Conservation (phyloP, 2,888 invertebrate species). For the Melipona bicolor region DNA sequence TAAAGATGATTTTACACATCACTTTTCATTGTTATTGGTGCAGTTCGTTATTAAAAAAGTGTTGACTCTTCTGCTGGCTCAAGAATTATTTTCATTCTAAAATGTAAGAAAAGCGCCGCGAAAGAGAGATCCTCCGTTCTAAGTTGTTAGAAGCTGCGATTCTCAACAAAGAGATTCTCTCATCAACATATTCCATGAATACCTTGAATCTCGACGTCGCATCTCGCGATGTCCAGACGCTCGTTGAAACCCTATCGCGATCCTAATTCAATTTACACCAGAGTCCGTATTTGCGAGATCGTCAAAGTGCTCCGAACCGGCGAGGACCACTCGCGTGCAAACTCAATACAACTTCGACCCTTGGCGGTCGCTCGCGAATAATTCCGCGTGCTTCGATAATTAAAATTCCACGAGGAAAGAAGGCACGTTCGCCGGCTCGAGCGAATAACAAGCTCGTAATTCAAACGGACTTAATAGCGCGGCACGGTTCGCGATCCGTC, state of each 20-base stretch:
- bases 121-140: too few relatives aligned
- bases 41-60: too few relatives aligned
- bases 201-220: not conserved
- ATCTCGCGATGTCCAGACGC: not conserved
- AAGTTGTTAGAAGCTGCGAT: not conserved
- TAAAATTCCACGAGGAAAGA: not conserved
- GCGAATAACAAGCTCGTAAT: not conserved
- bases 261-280: constrained; percentile 15
- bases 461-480: not conserved
- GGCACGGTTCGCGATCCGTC: not conserved
- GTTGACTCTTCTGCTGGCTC: too few relatives aligned
- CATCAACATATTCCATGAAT: not conserved
- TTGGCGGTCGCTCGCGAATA: not conserved
- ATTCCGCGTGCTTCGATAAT: not conserved
- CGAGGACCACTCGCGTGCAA: not conserved
- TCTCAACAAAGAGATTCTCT: not conserved
- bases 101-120: too few relatives aligned
- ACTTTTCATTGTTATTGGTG: too few relatives aligned
- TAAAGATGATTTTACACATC: too few relatives aligned
- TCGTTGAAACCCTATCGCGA: not conserved
- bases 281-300: constrained; percentile 5
- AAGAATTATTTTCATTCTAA: too few relatives aligned
- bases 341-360: not conserved
- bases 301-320: not conserved
- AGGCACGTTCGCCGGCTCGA: too few relatives aligned